Conservation (phyloP, 2,113 vertebrate genomes). For the Taurulus bubalis region DNA sequence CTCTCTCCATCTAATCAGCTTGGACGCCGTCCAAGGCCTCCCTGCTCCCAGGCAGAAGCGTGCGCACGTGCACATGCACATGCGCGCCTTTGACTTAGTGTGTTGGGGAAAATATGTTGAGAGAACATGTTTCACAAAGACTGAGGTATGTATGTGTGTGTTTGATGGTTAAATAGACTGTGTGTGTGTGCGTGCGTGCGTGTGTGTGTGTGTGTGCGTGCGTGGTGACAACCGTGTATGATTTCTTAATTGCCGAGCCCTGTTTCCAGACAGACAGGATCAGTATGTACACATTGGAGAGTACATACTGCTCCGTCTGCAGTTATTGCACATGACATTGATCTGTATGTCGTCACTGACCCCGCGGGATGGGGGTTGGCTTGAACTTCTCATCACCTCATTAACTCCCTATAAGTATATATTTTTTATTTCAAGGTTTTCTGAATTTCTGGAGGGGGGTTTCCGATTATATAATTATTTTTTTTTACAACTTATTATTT, state of each 20-base stretch:
- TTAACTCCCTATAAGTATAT: neutral
- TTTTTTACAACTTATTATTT: neutral
- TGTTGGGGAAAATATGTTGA: neutral
- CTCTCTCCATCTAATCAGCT: constrained; percentile 47
- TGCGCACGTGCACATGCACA: no score
- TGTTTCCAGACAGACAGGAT: constrained; percentile 33
- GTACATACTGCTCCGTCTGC: constrained; percentile 30
- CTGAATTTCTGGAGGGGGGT: no score
- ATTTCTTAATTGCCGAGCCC: constrained; percentile 7
- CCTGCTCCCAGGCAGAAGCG: neutral
- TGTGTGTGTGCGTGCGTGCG: neutral
- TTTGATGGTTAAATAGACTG: neutral
- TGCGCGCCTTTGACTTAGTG: neutral
- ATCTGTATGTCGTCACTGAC: constrained; percentile 14
- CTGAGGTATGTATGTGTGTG: neutral
- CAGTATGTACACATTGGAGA: constrained; percentile 23
- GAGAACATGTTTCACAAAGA: neutral
- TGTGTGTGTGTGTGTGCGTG: neutral
- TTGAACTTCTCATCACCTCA: neutral
- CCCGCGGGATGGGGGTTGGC: neutral
- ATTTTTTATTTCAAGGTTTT: no score
- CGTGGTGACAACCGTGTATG: neutral
- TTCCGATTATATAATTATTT: no score
- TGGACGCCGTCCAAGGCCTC: constrained; percentile 37
- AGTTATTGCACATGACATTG: constrained; percentile 7